Evolutionary conservation across 2,797 vertebrate species (phyloP).

Genomic region (Adelosebastes latens): DNA sequence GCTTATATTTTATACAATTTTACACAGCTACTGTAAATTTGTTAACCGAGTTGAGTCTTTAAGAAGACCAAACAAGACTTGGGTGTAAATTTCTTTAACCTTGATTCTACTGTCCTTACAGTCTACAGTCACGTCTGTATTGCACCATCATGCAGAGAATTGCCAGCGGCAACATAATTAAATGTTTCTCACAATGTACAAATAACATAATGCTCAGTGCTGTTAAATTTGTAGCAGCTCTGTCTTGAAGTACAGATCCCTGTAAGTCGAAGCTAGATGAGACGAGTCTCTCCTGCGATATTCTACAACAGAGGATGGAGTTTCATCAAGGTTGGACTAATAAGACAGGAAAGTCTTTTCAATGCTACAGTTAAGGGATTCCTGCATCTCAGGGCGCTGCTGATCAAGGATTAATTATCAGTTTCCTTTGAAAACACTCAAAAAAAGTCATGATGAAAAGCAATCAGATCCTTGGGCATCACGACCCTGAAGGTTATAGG

Average conservation of each 20-base stretch:
- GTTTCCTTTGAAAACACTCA: conserved; percentile 19
- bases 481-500: neutral
- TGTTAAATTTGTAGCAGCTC: conserved; percentile 11
- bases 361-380: conserved; percentile 63
- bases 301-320: conserved; percentile 7
- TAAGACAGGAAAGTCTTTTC: conserved; percentile 23
- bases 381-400: conserved; percentile 18
- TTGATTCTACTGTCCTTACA: neutral
- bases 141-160: conserved; percentile 46
- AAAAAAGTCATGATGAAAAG: conserved; percentile 31
- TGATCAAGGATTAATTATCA: conserved; percentile 1
- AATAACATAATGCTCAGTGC: conserved; percentile 9
- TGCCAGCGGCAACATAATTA: conserved; percentile 15
- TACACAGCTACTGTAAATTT: neutral
- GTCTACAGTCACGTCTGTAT: conserved; percentile 10
- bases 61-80: neutral
- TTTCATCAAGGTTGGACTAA: conserved; percentile 21
- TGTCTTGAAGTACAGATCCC: conserved; percentile 8
- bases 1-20: neutral
- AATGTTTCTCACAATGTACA: conserved; percentile 26
- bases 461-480: conserved; percentile 15
- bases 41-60: neutral
- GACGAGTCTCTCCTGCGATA: conserved; percentile 5
- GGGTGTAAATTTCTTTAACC: conserved; percentile 4
- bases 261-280: conserved; percentile 11